Evolutionary conservation across 2,797 vertebrate genomes (phyloP), one percentile per base, ranked within the genome.

Genomic region (Manis pentadactyla): DNA sequence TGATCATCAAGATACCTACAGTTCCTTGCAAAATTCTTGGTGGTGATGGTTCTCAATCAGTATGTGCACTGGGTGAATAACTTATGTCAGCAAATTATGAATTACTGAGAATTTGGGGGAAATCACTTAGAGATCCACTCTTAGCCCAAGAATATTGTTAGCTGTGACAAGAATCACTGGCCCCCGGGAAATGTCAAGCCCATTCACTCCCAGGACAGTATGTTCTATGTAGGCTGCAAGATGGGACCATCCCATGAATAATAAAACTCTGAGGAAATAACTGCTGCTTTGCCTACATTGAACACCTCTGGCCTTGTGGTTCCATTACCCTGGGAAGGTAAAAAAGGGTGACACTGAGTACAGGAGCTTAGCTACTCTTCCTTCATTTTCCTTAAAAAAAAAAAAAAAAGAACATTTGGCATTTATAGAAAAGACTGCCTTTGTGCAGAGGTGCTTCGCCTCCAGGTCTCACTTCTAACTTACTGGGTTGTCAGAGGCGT

Each of bases 11-110:
- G 55, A 87, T 81, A 87, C 39, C n/a, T 87, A 34, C 1, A 82
- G 31, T 29, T 92, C 49, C 86, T 87, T 59, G 51, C 9, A 85
- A 53, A 92, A 94, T 79, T 94, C 42, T 95, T 96, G 78, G 61
- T 61, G 55, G 23, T 73, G 18, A 66, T 82, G 69, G 37, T 77
- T 37, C 13, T 85, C 55, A 49, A 18, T 95, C 49, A 87, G 19
- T 69, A 15, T 69, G 31, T 42, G 25, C 63, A 37, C 29, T 69
- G 39, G 21, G 21, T 87, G 21, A 69, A 85, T 55, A 93, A 95
- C 81, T 89, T 51, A 21, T 66, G 25, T 90, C 57, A 88, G 49
- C 18, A 68, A 78, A 55, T 90, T 93, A 29, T 86, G 74, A 95
- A 73, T 71, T 92, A 94, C 71, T 77, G 68, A 97, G 51, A 92